Evolutionary conservation across 2,888 invertebrate genomes (phyloP), one percentile per base, ranked within the genome.

Genomic region (Trichacis sp.): DNA sequence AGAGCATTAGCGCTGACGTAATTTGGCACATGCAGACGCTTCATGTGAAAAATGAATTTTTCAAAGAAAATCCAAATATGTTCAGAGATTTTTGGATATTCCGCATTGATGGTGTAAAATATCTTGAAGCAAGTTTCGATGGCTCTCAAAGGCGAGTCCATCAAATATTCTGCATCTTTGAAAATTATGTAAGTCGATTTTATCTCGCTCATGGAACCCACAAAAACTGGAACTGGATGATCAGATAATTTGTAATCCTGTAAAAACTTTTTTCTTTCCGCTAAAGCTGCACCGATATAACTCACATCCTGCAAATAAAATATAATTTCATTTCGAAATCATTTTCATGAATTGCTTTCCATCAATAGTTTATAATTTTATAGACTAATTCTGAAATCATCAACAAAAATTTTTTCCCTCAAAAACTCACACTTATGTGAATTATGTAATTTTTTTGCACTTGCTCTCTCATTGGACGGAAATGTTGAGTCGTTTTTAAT

Each of bases 391-490:
- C n/a, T n/a, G n/a, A n/a, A n/a, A n/a, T n/a, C n/a, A n/a, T n/a
- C n/a, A n/a, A n/a, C n/a, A n/a, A n/a, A n/a, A n/a, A n/a, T n/a
- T n/a, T n/a, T n/a, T n/a, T n/a, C n/a, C n/a, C n/a, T 15, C 14
- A 42, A 43, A 1, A 40, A 66, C 63, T 67, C 51, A 68, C 67
- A 18, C 57, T 59, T n/a, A 68, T 60, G n/a, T 68, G 67, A 11
- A 68, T 49, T 46, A 68, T 64, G 48, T 64, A 68, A 54, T 68
- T 68, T 29, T 60, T 68, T n/a, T 64, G 67, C 24, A 68, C 67
- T 15, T 68, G 56, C 47, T 68, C 67, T 60, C 67, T 60, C 5
- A 56, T 63, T 45, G 67, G 67, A 53, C 67, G 67, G 49, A 67
- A 67, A 53, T 53, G 56, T 8, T 56, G 63, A 48, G 63, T 63